Evolutionary conservation across 2,888 invertebrate genomes (phyloP).

Genomic region (Drosophila anceps): DNA sequence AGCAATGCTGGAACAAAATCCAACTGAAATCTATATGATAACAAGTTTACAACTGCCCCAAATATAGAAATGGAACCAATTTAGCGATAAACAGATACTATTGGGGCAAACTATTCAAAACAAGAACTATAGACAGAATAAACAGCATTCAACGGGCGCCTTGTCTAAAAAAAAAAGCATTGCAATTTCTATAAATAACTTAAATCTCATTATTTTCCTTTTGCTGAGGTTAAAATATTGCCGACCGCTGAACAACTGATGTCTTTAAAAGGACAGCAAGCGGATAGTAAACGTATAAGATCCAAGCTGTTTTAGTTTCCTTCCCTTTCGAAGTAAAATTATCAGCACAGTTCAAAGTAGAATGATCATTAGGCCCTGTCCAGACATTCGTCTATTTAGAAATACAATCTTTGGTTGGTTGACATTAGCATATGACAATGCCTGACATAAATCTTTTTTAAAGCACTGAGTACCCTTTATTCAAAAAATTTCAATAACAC

Average conservation of each 20-base stretch:
- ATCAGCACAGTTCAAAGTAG: slow-evolving; percentile 34
- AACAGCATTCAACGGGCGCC: slow-evolving; percentile 5
- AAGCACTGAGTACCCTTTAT: slow-evolving; percentile 8
- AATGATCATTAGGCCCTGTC: slow-evolving; percentile 9
- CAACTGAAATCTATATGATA: slow-evolving; percentile 7
- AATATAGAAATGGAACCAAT: slow-evolving; percentile 23
- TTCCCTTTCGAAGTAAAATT: slow-evolving; percentile 20
- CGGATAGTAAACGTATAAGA: slow-evolving; percentile 14
- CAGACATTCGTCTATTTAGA: slow-evolving; percentile 1
- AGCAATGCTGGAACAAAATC: slow-evolving; percentile 7
- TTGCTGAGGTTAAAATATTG: slow-evolving; percentile 1
- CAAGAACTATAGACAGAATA: slow-evolving; percentile 1
- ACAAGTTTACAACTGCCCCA: not conserved
- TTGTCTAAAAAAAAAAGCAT: slow-evolving; percentile 19
- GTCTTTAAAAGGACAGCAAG: not conserved
- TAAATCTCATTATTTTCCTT: not conserved
- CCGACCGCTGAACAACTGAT: slow-evolving; percentile 33
- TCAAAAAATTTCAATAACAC: slow-evolving; percentile 6
- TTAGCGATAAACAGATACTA: slow-evolving; percentile 6
- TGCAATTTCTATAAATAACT: slow-evolving; percentile 1
- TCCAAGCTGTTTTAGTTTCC: not conserved
- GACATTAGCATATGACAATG: slow-evolving; percentile 1
- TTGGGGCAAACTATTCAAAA: slow-evolving; percentile 1
- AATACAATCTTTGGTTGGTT: slow-evolving; percentile 3
- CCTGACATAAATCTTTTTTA: not conserved